phyloP scores from a whole-genome alignment of 2,797 vertebrate genomes.

The Acipenser oxyrinchus region DNA sequence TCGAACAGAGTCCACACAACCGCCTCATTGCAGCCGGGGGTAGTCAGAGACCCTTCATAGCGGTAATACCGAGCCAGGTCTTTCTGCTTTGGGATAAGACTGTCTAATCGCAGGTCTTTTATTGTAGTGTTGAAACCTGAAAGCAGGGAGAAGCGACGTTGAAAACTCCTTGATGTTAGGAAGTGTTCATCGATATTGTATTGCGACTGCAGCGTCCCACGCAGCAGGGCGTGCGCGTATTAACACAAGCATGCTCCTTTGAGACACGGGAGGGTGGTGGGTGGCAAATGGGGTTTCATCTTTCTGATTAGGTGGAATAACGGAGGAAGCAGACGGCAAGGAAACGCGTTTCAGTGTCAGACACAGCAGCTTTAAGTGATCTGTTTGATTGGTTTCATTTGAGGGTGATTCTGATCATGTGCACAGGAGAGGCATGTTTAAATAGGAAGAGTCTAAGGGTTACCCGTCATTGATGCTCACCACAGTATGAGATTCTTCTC shows the following conservation, averaged over 20 bases:
- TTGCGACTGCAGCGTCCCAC: background rate
- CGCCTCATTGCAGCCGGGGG: conserved; percentile 54
- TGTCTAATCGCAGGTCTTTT: conserved; percentile 40
- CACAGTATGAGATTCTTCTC: conserved; percentile 45
- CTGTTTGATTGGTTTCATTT: background rate
- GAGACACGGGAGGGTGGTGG: too few species aligned
- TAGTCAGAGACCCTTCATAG: conserved; percentile 65
- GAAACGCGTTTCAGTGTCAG: too few species aligned
- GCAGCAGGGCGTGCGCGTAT: too few species aligned
- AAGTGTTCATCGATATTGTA: background rate
- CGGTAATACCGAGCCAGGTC: conserved; percentile 61
- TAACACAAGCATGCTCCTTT: too few species aligned
- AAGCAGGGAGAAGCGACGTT: background rate
- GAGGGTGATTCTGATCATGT: background rate
- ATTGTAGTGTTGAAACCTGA: conserved; percentile 44
- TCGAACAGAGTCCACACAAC: conserved; percentile 66
- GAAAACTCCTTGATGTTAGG: too few species aligned
- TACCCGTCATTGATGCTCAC: conserved; percentile 27
- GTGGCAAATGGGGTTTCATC: too few species aligned
- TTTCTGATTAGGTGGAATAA: too few species aligned
- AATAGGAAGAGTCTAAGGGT: background rate
- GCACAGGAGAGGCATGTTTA: background rate
- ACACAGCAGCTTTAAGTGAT: too few species aligned
- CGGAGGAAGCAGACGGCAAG: too few species aligned
- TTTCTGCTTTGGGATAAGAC: conserved; percentile 56